Percentiles rank a stretch among this genome's conserved stretches.
Evolutionary conservation across 2,113 vertebrate species (phyloP).

Genomic region (Callocephalon fimbriatum): DNA sequence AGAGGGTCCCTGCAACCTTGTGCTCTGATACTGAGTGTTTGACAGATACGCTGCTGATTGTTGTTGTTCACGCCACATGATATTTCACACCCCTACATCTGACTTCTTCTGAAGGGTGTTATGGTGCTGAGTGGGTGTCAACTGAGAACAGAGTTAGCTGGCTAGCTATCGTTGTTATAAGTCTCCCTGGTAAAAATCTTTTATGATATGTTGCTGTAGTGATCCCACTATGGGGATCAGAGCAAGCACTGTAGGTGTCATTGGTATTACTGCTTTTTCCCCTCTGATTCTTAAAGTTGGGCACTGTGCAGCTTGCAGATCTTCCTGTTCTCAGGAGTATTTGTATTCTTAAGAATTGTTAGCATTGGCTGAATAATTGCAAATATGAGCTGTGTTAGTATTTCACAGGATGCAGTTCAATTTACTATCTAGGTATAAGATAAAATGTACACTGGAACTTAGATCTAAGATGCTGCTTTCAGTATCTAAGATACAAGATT

Average conservation of each 20-base stretch:
- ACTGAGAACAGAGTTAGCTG: not conserved
- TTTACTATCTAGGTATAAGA: not conserved
- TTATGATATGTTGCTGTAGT: not conserved
- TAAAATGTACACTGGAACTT: not conserved
- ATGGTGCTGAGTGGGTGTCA: conserved; percentile 18
- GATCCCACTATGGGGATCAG: not conserved
- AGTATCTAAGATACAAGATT: accelerated
- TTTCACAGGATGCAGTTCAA: not conserved
- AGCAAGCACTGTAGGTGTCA: not conserved
- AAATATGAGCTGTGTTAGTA: not conserved
- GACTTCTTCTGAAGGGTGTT: conserved; percentile 8
- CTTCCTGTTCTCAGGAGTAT: not conserved
- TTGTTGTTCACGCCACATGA: not conserved
- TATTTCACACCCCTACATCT: conserved; percentile 36
- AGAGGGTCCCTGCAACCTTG: not conserved
- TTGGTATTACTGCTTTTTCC: not conserved
- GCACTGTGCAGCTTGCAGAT: not conserved
- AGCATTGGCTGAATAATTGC: not conserved
- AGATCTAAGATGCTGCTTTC: not conserved
- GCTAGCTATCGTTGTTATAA: not conserved
- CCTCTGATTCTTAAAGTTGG: not conserved
- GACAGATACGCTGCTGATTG: not conserved
- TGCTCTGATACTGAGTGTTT: not conserved
- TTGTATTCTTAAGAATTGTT: not conserved
- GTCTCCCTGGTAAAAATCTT: not conserved